phyloP scores from a whole-genome alignment of 2,113 vertebrate species.

The Tinamus guttatus region DNA sequence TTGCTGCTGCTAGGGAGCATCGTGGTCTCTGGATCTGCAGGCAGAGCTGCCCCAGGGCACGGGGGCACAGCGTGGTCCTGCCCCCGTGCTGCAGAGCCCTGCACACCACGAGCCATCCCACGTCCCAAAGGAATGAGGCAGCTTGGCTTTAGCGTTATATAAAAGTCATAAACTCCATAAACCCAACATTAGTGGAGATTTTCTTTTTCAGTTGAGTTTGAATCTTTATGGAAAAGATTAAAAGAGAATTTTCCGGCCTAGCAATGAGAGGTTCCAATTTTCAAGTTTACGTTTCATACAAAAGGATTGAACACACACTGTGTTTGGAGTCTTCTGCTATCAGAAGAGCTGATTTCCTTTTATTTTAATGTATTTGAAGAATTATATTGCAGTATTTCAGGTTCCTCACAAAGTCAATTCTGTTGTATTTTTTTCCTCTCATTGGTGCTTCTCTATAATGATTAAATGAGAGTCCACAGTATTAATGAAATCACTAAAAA shows the following conservation, averaged over 20 bases:
- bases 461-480: background rate
- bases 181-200: background rate
- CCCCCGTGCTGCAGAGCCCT: background rate
- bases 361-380: background rate
- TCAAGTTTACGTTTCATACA: background rate
- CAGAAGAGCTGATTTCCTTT: background rate
- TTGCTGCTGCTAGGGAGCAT: background rate
- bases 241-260: background rate
- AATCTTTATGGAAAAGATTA: background rate
- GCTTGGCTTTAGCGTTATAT: background rate
- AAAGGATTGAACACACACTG: background rate
- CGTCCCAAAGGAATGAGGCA: no score
- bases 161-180: background rate
- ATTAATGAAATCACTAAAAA: background rate
- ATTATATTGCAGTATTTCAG: background rate
- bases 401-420: background rate
- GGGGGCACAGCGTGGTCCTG: background rate
- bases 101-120: no score
- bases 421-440: background rate
- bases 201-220: background rate
- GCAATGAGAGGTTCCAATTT: background rate
- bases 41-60: background rate
- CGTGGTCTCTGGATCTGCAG: background rate
- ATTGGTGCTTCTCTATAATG: background rate
- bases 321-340: background rate